Evolutionary conservation across 2,113 vertebrate genomes (phyloP).

Genomic region (Strix aluco): DNA sequence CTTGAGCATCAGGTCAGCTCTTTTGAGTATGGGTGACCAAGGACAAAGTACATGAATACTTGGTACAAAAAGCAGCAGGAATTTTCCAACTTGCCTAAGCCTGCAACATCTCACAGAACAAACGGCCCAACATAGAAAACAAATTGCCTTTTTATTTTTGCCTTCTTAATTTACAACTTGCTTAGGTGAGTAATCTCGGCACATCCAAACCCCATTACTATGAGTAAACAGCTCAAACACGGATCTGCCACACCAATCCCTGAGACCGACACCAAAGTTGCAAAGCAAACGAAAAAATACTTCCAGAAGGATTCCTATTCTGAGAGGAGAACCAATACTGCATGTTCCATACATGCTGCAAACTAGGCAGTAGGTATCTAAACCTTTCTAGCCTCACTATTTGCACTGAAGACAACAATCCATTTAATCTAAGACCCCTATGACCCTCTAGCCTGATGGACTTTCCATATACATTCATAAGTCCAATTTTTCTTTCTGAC

Average conservation of each 20-base stretch:
- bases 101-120: background rate
- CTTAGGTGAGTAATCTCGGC: background rate
- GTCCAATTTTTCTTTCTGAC: background rate
- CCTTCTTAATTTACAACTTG: background rate
- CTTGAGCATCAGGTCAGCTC: background rate
- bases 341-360: background rate
- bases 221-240: background rate
- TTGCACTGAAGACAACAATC: background rate
- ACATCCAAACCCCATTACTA: background rate
- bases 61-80: background rate
- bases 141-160: background rate
- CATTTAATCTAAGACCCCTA: background rate
- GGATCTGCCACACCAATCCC: background rate
- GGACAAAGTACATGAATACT: background rate
- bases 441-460: background rate
- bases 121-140: background rate
- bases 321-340: background rate
- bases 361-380: background rate
- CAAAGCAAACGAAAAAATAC: background rate
- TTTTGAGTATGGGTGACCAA: background rate
- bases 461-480: background rate
- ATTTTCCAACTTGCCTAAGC: background rate
- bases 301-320: background rate
- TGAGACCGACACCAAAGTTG: background rate
- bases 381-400: background rate